These are phyloP conservation scores for Xestobium rufovillosum DNA, from an alignment of 2,888 invertebrate species.

Conservation along the genomic window DNA sequence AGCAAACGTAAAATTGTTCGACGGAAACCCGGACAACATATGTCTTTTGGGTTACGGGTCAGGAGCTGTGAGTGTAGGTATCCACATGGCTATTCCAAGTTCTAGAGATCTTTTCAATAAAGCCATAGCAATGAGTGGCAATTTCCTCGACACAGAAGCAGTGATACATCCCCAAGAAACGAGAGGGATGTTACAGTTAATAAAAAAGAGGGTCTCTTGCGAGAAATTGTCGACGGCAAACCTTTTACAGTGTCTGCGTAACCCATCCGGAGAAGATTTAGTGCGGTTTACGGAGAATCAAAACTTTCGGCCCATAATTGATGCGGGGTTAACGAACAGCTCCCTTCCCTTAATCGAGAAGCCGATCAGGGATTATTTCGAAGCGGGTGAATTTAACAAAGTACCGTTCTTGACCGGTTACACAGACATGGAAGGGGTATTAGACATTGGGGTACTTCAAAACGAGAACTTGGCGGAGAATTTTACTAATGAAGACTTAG, in stretches of 20 bases:
- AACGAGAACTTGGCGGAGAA: constrained; percentile 55
- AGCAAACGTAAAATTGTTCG: constrained; percentile 64
- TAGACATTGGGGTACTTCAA: constrained; percentile 48
- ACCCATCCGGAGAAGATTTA: constrained; percentile 52
- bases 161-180: constrained; percentile 59
- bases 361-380: constrained; percentile 56
- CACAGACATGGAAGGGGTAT: constrained; percentile 74
- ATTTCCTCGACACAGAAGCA: constrained; percentile 54
- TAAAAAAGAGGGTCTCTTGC: constrained; percentile 62
- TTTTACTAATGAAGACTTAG: constrained; percentile 48
- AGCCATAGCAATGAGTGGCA: constrained; percentile 77
- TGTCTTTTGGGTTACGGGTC: constrained; percentile 74
- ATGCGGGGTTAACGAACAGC: constrained; percentile 59
- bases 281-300: constrained; percentile 48
- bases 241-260: constrained; percentile 62
- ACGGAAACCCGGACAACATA: constrained; percentile 67
- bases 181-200: constrained; percentile 52
- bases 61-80: constrained; percentile 69
- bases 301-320: constrained; percentile 70
- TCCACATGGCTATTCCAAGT: constrained; percentile 61
- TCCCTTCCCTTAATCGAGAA: constrained; percentile 59
- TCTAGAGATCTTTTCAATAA: constrained; percentile 63
- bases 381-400: constrained; percentile 54
- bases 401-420: constrained; percentile 65
- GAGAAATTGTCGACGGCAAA: constrained; percentile 58